Evolutionary conservation across 2,888 invertebrate species (phyloP).

Genomic region (Anthoptus insignis): DNA sequence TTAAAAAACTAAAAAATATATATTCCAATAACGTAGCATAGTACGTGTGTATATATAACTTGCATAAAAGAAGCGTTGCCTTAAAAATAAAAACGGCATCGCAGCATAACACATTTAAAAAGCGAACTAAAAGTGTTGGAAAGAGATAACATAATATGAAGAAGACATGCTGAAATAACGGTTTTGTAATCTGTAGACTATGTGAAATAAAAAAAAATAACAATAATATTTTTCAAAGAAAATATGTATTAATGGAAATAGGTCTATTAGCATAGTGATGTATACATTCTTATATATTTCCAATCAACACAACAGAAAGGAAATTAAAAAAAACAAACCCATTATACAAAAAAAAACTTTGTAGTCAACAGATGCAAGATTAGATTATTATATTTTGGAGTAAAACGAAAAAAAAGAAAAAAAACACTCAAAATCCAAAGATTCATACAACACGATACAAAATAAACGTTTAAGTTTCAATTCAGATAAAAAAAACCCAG

Average conservation of each 20-base stretch:
- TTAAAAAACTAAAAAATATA: constrained; percentile 12
- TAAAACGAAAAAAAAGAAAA: no score
- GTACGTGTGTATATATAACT: not conserved
- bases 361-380: no score
- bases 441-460: not conserved
- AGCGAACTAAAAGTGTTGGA: constrained; percentile 19
- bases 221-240: no score
- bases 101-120: constrained; percentile 20
- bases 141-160: constrained; percentile 13
- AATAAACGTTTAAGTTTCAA: not conserved
- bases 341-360: no score
- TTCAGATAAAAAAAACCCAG: not conserved
- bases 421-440: not conserved
- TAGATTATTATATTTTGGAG: no score
- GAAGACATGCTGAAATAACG: constrained; percentile 17
- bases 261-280: no score
- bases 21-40: constrained; percentile 11
- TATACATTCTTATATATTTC: not conserved
- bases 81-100: constrained; percentile 8
- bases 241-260: not conserved
- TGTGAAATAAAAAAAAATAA: not conserved
- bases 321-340: no score
- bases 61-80: constrained; percentile 17
- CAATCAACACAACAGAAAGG: not conserved
- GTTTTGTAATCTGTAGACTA: not conserved